Base-by-base conservation (phyloP, 1,140 invertebrate species). In the Orchestia grillus region DNA sequence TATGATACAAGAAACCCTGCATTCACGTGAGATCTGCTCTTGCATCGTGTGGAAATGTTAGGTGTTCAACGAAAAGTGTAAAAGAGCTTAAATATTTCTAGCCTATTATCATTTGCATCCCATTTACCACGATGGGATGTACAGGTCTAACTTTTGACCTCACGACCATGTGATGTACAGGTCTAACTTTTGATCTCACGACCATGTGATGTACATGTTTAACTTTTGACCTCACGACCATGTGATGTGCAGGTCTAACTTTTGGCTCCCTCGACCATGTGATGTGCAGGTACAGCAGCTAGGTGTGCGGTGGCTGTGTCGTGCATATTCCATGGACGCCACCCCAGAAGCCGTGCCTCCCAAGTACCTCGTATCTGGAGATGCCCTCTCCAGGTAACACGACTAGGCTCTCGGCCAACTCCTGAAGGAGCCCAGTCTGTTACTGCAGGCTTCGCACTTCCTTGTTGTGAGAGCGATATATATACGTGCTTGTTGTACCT, bases 331-430 rank as follows among this genome's bases (percentile, higher is more conserved):
- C 95, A 98, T 98, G 96, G 97, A 98, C 15, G 97, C 98, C 87
- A 97, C 98, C 96, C 97, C 97, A 57, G 98, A 98, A 19, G 97
- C 98, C 40, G 97, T 98, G 97, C 98, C 98, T 96, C 98, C 98
- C 0, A 98, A 98, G 97, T 98, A 98, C 96, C 97, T 98, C 15
- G 98, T 99, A 0, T 98, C 98, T 97, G 98, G 98, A 95, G 98
- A 98, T 57, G 98, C 99, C 97, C 97, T 99, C 28, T 98, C 98
- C 96, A 98, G 97, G 97, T 98, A 96, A 96, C 42, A 3, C 88
- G 3, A 8, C 6, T 42, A 88, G n/a, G n/a, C n/a, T n/a, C n/a
- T n/a, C n/a, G n/a, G n/a, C n/a, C n/a, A n/a, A n/a, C 40, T 16
- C 62, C 40, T n/a, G n/a, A n/a, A n/a, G n/a, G n/a, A n/a, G n/a